A percentile compares a stretch with the other conserved stretches of the same genome.
Conservation (phyloP, 2,113 vertebrate species). For the Regulus satrapa region DNA sequence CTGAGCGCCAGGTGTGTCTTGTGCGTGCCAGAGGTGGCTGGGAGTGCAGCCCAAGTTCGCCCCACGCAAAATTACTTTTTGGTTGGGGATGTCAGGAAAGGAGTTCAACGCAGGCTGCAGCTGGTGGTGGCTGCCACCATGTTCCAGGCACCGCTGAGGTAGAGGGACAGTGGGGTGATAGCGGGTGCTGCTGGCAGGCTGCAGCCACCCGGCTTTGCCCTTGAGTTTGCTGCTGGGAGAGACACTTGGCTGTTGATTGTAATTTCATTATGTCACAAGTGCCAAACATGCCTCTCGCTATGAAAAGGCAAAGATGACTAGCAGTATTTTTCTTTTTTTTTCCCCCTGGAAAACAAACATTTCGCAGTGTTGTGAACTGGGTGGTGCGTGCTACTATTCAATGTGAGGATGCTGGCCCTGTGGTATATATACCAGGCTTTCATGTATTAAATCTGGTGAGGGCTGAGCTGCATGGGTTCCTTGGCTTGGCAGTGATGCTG, state of each 20-base stretch:
- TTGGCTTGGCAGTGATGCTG: neutral
- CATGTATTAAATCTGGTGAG: neutral
- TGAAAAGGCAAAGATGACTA: constrained; percentile 43
- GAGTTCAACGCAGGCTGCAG: accelerated
- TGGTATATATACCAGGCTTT: neutral
- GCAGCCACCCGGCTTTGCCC: neutral
- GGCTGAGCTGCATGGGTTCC: accelerated
- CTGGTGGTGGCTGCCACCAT: accelerated
- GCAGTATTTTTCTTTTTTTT: neutral
- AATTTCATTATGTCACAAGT: constrained; percentile 41
- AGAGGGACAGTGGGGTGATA: neutral
- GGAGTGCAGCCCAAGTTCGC: neutral
- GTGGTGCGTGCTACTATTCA: neutral
- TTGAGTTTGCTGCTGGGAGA: constrained; percentile 23
- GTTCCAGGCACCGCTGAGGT: neutral
- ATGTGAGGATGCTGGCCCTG: neutral
- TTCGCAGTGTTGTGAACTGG: neutral
- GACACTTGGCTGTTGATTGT: constrained; percentile 17
- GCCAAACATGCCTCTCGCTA: neutral
- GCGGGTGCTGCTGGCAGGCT: neutral
- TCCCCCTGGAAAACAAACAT: neutral
- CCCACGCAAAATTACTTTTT: neutral
- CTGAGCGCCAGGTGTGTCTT: neutral
- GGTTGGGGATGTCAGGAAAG: neutral
- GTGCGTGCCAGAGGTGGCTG: neutral